Evolutionary conservation across 2,797 vertebrate genomes (phyloP).

Genomic region (Sphenopsis melanotis): DNA sequence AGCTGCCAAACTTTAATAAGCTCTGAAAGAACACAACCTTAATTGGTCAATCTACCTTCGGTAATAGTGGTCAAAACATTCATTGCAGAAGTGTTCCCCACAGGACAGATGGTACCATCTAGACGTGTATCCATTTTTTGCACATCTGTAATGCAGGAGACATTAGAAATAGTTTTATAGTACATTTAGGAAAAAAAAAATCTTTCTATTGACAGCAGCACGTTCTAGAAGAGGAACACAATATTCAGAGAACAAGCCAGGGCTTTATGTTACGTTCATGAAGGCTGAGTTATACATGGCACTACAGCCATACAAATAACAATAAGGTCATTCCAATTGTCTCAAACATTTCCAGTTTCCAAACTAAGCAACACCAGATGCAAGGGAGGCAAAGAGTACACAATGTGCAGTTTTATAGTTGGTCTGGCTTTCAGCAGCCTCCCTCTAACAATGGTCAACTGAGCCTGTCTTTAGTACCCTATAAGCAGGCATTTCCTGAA

Average conservation of each 20-base stretch:
- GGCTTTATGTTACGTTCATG: neutral
- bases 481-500: neutral
- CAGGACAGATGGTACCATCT: conserved; percentile 99
- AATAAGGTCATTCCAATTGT: conserved; percentile 23
- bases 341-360: conserved; percentile 13
- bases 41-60: conserved; percentile 83
- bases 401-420: neutral
- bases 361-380: conserved; percentile 29
- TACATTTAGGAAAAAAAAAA: neutral
- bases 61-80: conserved; percentile 98
- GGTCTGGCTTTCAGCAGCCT: conserved; percentile 11
- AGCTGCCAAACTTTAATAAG: neutral
- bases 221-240: neutral
- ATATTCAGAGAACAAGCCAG: neutral
- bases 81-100: conserved; percentile 98
- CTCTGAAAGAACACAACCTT: neutral
- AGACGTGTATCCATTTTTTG: conserved; percentile 97
- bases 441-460: neutral
- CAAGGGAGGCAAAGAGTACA: neutral
- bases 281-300: neutral
- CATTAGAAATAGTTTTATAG: neutral
- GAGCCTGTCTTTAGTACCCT: neutral
- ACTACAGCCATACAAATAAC: neutral
- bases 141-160: conserved; percentile 82
- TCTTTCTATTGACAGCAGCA: neutral